A percentile compares a stretch with the other conserved stretches of the same genome.
Evolutionary conservation across 2,888 invertebrate genomes (phyloP).

Genomic region (Ophraella communa): DNA sequence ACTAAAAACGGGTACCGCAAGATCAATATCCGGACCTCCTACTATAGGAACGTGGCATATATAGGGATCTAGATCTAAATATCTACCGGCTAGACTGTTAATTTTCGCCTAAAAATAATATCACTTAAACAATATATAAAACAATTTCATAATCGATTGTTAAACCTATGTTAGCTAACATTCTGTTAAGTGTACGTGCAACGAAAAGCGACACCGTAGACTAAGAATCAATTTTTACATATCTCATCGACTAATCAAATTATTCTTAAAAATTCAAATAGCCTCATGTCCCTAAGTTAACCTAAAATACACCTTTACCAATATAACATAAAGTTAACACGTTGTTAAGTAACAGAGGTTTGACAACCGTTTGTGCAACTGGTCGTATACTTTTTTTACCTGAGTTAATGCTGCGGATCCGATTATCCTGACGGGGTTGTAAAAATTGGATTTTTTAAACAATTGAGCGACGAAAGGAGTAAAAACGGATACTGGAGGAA

Average conservation of each 20-base stretch:
- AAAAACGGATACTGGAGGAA: slow-evolving; percentile 65
- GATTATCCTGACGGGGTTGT: slow-evolving; percentile 56
- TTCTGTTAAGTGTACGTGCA: too few species aligned
- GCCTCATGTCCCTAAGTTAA: too few species aligned
- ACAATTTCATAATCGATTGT: slow-evolving; percentile 3
- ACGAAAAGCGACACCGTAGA: too few species aligned
- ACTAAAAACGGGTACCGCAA: slow-evolving; percentile 70
- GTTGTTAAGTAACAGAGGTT: too few species aligned
- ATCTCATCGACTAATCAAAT: too few species aligned
- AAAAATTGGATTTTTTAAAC: slow-evolving; percentile 55
- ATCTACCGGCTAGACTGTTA: slow-evolving; percentile 68
- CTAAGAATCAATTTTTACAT: too few species aligned
- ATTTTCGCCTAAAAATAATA: slow-evolving; percentile 61
- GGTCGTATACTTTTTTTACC: too few species aligned
- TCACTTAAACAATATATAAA: background rate
- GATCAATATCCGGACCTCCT: slow-evolving; percentile 70
- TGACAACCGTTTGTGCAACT: too few species aligned
- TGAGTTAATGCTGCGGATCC: slow-evolving; percentile 53
- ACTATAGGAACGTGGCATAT: slow-evolving; percentile 68
- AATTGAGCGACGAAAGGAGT: slow-evolving; percentile 63
- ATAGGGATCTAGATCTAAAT: slow-evolving; percentile 65
- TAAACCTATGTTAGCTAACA: too few species aligned
- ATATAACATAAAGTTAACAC: too few species aligned
- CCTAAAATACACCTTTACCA: too few species aligned
- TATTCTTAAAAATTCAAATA: too few species aligned